phyloP scores from a whole-genome alignment of 1,140 invertebrate species.

The Pseudobourletiella spinata region DNA sequence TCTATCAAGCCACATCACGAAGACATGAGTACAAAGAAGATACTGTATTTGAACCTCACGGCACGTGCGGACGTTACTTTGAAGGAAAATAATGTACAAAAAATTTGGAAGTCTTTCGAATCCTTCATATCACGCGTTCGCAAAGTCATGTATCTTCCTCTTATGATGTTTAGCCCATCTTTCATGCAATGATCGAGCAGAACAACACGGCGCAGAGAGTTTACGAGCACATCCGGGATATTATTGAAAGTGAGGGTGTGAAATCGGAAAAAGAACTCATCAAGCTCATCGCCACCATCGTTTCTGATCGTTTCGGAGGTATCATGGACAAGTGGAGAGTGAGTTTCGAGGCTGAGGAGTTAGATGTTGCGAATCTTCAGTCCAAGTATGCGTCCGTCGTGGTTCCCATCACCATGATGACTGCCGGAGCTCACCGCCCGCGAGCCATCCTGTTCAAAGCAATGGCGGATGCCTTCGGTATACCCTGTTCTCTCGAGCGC shows the following conservation, averaged over 20 bases:
- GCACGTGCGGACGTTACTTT: not conserved
- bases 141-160: too few relatives aligned
- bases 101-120: not conserved
- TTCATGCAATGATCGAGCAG: not conserved
- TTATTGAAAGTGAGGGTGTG: not conserved
- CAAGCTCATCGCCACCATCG: constrained; percentile 12
- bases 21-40: not conserved
- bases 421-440: constrained; percentile 18
- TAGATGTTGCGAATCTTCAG: constrained; percentile 29
- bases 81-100: constrained; percentile 7
- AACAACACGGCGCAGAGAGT: not conserved
- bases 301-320: constrained; percentile 23
- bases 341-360: constrained; percentile 16
- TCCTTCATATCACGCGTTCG: too few relatives aligned
- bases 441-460: constrained; percentile 30
- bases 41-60: constrained; percentile 14
- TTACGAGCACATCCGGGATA: constrained; percentile 6
- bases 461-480: constrained; percentile 20
- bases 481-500: constrained; percentile 28
- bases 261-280: constrained; percentile 17
- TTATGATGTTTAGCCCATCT: constrained; percentile 11
- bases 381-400: constrained; percentile 14
- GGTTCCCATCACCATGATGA: constrained; percentile 19
- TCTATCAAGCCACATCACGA: not conserved
- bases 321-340: constrained; percentile 26